These are phyloP conservation scores for Anarhynchus alexandrinus DNA, from an alignment of 2,113 vertebrate genomes.

Conservation along the genomic window DNA sequence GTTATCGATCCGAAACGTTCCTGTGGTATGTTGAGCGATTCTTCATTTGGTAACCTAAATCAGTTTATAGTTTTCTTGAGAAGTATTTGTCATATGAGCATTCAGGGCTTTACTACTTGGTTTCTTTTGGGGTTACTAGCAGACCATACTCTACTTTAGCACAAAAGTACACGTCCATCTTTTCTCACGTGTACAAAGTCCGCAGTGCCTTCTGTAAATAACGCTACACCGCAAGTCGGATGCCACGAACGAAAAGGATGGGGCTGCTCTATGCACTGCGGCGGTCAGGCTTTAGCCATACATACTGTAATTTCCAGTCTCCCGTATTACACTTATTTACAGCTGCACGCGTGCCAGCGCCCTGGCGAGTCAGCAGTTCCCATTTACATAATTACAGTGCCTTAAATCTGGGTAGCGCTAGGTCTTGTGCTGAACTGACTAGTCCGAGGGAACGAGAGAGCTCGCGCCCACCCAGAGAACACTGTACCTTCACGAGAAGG, in stretches of 20 bases:
- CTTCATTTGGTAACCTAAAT: background rate
- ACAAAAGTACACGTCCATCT: background rate
- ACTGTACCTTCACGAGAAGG: rapidly evolving
- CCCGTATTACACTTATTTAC: background rate
- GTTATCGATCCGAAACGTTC: rapidly evolving
- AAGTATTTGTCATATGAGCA: rapidly evolving
- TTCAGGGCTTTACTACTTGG: rapidly evolving
- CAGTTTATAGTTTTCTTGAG: background rate
- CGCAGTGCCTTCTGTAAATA: background rate
- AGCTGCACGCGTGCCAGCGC: background rate
- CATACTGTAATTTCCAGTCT: background rate
- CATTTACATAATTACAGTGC: background rate
- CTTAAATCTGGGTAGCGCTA: background rate
- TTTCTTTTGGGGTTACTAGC: background rate
- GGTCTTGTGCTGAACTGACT: background rate
- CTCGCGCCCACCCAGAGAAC: background rate
- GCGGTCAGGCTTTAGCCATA: background rate
- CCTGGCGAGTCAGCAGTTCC: background rate
- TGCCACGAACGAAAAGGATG: background rate
- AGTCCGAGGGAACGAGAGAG: background rate
- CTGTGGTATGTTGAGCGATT: rapidly evolving
- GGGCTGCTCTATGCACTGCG: background rate
- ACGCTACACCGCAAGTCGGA: rapidly evolving
- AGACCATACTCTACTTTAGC: background rate
- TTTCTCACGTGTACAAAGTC: rapidly evolving